phyloP scores from a whole-genome alignment of 2,113 vertebrate species.

The Eira barbara region DNA sequence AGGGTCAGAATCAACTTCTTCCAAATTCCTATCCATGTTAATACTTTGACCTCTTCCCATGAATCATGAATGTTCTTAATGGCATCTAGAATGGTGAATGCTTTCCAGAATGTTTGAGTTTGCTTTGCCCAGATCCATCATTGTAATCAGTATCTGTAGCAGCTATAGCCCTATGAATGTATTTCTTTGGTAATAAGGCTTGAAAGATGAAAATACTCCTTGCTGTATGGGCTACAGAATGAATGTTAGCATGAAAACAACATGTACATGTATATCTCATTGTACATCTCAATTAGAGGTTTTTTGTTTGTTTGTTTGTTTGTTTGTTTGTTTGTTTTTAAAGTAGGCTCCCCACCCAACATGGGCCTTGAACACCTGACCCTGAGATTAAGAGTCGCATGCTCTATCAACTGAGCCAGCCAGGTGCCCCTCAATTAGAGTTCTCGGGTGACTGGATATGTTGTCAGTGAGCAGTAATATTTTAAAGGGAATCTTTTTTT shows the following conservation, averaged over 20 bases:
- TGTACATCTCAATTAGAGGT: neutral
- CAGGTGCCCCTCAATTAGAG: neutral
- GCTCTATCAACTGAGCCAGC: neutral
- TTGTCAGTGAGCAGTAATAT: neutral
- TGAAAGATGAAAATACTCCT: neutral
- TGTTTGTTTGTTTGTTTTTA: neutral
- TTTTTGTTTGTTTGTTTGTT: neutral
- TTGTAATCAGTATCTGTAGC: neutral
- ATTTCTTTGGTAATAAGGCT: neutral
- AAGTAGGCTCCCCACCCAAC: neutral
- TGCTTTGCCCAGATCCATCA: neutral
- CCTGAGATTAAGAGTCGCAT: neutral
- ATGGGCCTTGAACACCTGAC: neutral
- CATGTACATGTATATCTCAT: neutral
- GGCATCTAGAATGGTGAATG: neutral
- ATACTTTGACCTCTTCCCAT: neutral
- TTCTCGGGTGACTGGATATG: neutral
- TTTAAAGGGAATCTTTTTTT: neutral
- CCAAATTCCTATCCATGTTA: neutral
- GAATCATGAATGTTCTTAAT: neutral
- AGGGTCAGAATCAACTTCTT: neutral
- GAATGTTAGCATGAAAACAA: neutral
- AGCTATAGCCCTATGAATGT: neutral
- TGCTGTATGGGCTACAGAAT: neutral
- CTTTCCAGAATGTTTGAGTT: neutral